A percentile compares a stretch with the other conserved stretches of the same genome.
These are phyloP conservation scores for Zaprionus inermis DNA, from an alignment of 1,140 invertebrate species.

Conservation along the genomic window DNA sequence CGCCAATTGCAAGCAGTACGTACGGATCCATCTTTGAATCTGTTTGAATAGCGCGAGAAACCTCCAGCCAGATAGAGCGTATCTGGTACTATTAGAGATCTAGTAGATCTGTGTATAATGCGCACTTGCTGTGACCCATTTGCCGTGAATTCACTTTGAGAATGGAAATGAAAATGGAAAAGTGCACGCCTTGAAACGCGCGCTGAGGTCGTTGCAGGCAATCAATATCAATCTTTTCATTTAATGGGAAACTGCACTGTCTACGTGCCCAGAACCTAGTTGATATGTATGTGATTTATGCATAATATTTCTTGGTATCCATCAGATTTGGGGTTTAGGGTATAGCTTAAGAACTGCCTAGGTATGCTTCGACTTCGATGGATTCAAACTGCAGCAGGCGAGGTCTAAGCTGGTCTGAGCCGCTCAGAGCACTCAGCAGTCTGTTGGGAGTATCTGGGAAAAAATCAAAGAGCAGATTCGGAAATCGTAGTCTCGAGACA, in stretches of 20 bases:
- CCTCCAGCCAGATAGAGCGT: background rate
- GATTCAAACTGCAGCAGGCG: background rate
- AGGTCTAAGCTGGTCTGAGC: background rate
- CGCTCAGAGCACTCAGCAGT: background rate
- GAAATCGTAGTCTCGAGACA: background rate
- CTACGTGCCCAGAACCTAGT: background rate
- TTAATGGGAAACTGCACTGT: conserved; percentile 4
- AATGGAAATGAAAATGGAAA: conserved; percentile 13
- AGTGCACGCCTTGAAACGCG: conserved; percentile 38
- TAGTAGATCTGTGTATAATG: conserved; percentile 14
- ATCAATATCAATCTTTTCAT: conserved; percentile 23
- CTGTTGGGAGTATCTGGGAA: background rate
- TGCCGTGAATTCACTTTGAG: conserved; percentile 22
- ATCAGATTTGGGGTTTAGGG: background rate
- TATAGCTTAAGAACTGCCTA: background rate
- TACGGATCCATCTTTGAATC: background rate
- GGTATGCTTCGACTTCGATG: background rate
- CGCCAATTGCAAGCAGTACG: conserved; percentile 48
- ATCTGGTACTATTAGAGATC: too few species aligned
- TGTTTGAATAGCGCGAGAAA: background rate
- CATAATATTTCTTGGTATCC: background rate
- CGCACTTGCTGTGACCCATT: too few species aligned
- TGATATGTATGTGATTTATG: background rate
- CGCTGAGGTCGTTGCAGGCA: conserved; percentile 41
- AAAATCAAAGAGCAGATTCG: background rate